These are phyloP conservation scores for Denticeps clupeoides DNA, from an alignment of 2,797 vertebrate species.

Conservation along the genomic window DNA sequence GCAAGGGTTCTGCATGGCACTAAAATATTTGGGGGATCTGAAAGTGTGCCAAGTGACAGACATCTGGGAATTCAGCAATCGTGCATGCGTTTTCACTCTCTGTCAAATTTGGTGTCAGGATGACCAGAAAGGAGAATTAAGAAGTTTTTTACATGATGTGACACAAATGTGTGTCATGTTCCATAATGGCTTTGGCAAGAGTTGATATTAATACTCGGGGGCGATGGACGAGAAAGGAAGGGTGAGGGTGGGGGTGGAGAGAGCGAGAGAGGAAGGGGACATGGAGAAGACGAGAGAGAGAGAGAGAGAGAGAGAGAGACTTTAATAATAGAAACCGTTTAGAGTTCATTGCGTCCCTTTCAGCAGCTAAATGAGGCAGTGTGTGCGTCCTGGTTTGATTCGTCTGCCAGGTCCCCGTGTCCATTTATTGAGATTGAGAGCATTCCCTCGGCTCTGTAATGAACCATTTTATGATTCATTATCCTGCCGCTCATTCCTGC, in stretches of 20 bases:
- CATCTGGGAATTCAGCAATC: too few relatives aligned
- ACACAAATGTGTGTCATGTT: not conserved
- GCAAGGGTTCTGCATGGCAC: too few relatives aligned
- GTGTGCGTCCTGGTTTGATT: conserved; percentile 54
- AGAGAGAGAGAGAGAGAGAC: conserved; percentile 23
- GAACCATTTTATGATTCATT: conserved; percentile 72
- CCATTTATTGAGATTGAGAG: conserved; percentile 65
- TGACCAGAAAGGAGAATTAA: conserved; percentile 7
- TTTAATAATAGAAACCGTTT: conserved; percentile 50
- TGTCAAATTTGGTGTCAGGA: too few relatives aligned
- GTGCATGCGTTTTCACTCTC: too few relatives aligned
- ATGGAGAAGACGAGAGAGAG: conserved; percentile 7
- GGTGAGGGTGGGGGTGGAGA: conserved; percentile 11
- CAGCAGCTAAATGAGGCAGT: conserved; percentile 51
- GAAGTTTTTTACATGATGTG: not conserved
- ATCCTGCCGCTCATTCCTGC: conserved; percentile 55
- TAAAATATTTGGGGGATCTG: too few relatives aligned
- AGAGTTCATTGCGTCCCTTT: conserved; percentile 49
- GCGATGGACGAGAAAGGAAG: conserved; percentile 3
- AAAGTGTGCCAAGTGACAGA: too few relatives aligned
- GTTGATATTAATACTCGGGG: not conserved
- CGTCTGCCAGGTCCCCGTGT: conserved; percentile 53
- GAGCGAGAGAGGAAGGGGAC: conserved; percentile 1
- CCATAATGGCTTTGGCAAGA: not conserved
- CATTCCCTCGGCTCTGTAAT: conserved; percentile 60